Evolutionary conservation across 2,888 invertebrate genomes (phyloP), one percentile per base, ranked within the genome.

Genomic region (Drosophila meridionalis): DNA sequence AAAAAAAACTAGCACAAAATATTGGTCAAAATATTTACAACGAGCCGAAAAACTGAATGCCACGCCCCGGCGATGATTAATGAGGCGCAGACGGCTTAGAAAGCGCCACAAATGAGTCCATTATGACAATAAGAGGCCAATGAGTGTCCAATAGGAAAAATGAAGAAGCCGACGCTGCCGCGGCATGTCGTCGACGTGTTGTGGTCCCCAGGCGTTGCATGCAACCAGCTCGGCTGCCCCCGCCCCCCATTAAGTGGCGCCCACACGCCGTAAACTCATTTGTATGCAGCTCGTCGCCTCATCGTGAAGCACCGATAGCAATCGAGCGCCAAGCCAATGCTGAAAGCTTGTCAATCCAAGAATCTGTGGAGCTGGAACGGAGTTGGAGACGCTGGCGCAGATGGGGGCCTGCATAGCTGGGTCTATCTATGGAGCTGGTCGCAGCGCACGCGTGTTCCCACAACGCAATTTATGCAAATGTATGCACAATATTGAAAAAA

Each of bases 11-110:
- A 68, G 73, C 69, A 87, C 87, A 72, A 82, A 87, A 87, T 87
- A 82, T 85, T 82, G 90, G 83, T 87, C 85, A 87, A 89, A 89
- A 85, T 89, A 89, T 85, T 89, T 85, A 87, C 76, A 73, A 55
- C 84, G 78, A 69, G 82, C 85, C 82, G 52, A 68, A 75, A 20
- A 73, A 65, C 32, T n/a, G 47, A 62, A 32, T 53, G 68, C 68
- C 64, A 72, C 78, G 80, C 81, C 78, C 14, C 53, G 30, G 5
- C 57, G 52, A 76, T 85, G 85, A 87, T 85, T 82, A 87, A 85
- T 85, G 90, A 78, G 72, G 48, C 42, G 43, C 59, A 67, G 69
- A 73, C 52, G 62, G 69, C 71, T 71, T 83, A 83, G 89, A 83
- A 83, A 83, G 89, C 67, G 87, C 53, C 61, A 73, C 68, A 82